Evolutionary conservation across 2,888 invertebrate species (phyloP).

Genomic region (Dryobotodes eremita): DNA sequence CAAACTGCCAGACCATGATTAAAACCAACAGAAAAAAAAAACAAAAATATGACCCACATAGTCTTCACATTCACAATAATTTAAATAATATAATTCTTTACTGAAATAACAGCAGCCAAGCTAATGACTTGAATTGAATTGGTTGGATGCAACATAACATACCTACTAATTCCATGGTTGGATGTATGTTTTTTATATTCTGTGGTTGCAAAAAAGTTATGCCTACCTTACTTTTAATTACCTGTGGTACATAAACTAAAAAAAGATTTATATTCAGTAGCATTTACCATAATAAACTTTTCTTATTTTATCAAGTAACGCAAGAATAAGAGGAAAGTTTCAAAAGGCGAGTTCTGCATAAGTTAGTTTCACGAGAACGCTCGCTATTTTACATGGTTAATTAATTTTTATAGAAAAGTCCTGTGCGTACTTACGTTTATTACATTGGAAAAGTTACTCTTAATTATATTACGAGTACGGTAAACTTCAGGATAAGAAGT

Average conservation of each 20-base stretch:
- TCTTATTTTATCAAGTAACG: constrained; percentile 34
- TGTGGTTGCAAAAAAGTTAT: constrained; percentile 1
- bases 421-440: constrained; percentile 46
- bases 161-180: neutral
- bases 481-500: constrained; percentile 8
- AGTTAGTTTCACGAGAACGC: constrained; percentile 53
- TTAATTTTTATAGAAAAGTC: constrained; percentile 61
- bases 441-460: constrained; percentile 46
- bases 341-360: constrained; percentile 37
- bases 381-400: constrained; percentile 60
- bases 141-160: too few species aligned
- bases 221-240: constrained; percentile 13
- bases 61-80: too few species aligned
- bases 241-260: neutral
- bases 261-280: constrained; percentile 20
- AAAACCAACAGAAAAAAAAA: too few species aligned
- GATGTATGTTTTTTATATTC: neutral
- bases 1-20: too few species aligned
- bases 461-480: constrained; percentile 40
- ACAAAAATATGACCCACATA: too few species aligned
- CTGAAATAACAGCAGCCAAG: neutral
- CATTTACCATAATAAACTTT: constrained; percentile 34
- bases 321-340: constrained; percentile 39
- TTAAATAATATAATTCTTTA: neutral
- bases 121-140: neutral